Evolutionary conservation across 1,140 invertebrate genomes (phyloP), one percentile per base, ranked within the genome.

Genomic region (Drosophila pectinifera): DNA sequence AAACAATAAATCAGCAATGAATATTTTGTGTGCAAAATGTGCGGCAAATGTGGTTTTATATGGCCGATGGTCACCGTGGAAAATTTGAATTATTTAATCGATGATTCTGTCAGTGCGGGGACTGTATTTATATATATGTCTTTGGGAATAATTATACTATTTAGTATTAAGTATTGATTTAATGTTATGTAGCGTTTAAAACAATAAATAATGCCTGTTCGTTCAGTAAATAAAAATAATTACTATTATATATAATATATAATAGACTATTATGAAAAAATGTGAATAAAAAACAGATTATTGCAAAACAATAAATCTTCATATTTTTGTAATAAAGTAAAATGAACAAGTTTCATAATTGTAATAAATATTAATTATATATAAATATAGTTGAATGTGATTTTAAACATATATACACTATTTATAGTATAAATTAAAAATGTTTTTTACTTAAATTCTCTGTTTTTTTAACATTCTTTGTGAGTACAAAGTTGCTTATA

Each of bases 1-100:
- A 73, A 73, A 85, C 72, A 78, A 77, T 77, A 61, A 61, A 41
- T 48, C 46, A 76, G 24, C 31, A 39, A 70, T 59, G 38, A 58
- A 49, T 57, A 74, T 75, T 74, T 58, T 56, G 42, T 46, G 42
- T 39, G 51, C 36, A 34, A 68, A 68, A 72, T 48, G 38, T 53
- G 51, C 18, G 61, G 36, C 18, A 43, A 41, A 31, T 62, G 31
- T 57, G 34, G 42, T 38, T 48, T 31, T 41, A 31, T 39, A 46
- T 13, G 41, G 42, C 7, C 20, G 2, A 4, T 56, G 53, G 53
- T 42, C 22, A 16, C 20, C 13, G 26, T 49, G 26, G 45, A 42
- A 51, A 34, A 43, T 53, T 55, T 55, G 46, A 70, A 70, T 68
- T 68, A 68, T 69, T 67, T 59, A 42, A 59, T 59, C 54, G 16